Percentiles rank a stretch among this genome's conserved stretches.
Evolutionary conservation across 2,797 vertebrate species (phyloP).

Genomic region (Botia kubotai): DNA sequence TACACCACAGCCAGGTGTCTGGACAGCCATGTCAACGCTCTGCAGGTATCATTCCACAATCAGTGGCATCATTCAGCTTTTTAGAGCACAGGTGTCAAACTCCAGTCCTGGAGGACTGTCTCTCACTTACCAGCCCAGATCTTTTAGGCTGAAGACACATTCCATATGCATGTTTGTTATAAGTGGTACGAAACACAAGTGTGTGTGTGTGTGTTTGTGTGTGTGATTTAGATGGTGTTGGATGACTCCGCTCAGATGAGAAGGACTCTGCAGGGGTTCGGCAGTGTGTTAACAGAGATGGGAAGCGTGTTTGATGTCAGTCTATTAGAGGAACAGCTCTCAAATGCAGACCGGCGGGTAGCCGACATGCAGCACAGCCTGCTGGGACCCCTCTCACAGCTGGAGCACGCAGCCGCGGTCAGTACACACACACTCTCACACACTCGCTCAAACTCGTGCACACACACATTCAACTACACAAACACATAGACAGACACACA

Average conservation of each 20-base stretch:
- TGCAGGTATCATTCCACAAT: slow-evolving; percentile 78
- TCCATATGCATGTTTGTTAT: not conserved
- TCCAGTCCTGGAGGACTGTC: no score
- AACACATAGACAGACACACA: no score
- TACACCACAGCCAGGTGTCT: slow-evolving; percentile 83
- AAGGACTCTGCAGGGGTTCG: slow-evolving; percentile 78
- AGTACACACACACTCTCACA: slow-evolving; percentile 64
- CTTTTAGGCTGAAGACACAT: not conserved
- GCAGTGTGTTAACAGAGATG: slow-evolving; percentile 82
- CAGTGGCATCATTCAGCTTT: no score
- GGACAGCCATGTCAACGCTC: slow-evolving; percentile 76
- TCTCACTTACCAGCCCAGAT: not conserved
- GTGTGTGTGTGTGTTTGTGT: slow-evolving; percentile 12
- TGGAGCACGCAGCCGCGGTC: slow-evolving; percentile 86
- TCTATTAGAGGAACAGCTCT: slow-evolving; percentile 72
- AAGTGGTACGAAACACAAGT: not conserved
- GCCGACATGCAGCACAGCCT: slow-evolving; percentile 82
- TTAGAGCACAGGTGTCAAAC: no score
- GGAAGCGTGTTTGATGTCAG: slow-evolving; percentile 81
- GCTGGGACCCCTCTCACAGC: slow-evolving; percentile 79
- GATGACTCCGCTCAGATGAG: slow-evolving; percentile 89
- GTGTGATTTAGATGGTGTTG: slow-evolving; percentile 82
- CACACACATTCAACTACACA: no score
- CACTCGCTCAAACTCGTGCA: no score
- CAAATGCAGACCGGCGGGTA: slow-evolving; percentile 77